These are phyloP conservation scores for Andrena flavipes DNA, from an alignment of 2,888 invertebrate genomes.

Conservation along the genomic window DNA sequence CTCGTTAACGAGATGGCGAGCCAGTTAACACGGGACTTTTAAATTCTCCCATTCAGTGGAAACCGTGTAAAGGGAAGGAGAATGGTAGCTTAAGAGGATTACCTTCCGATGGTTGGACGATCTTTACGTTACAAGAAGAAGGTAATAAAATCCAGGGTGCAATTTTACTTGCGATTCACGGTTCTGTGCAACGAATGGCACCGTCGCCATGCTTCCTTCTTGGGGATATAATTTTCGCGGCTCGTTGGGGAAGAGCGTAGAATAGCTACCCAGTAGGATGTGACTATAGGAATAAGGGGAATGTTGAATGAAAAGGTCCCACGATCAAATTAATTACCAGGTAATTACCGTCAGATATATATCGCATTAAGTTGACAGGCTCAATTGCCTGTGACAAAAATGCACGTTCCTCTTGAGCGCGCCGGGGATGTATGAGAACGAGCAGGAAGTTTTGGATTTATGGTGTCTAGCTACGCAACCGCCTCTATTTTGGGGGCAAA, in stretches of 20 bases:
- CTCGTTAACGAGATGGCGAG: slow-evolving; percentile 8
- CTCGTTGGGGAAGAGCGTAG: neutral
- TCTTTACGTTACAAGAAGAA: neutral
- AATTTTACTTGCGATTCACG: neutral
- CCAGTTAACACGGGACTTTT: neutral
- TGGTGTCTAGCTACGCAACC: slow-evolving; percentile 20
- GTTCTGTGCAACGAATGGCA: neutral
- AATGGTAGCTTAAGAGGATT: slow-evolving; percentile 19
- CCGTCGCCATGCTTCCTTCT: neutral
- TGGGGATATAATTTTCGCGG: neutral
- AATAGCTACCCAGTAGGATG: neutral
- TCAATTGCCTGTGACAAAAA: slow-evolving; percentile 5
- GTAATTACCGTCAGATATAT: neutral
- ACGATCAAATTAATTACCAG: neutral
- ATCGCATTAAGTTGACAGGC: neutral
- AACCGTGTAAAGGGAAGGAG: neutral
- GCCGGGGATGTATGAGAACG: neutral
- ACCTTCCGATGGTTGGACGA: neutral
- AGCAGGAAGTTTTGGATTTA: slow-evolving; percentile 21
- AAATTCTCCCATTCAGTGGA: neutral
- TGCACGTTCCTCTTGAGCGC: neutral
- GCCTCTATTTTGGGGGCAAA: neutral
- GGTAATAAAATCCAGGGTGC: neutral
- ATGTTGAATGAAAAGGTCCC: neutral
- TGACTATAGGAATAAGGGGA: neutral